Base-by-base conservation (phyloP, 1,140 invertebrate species). In the Cephus cinctus region DNA sequence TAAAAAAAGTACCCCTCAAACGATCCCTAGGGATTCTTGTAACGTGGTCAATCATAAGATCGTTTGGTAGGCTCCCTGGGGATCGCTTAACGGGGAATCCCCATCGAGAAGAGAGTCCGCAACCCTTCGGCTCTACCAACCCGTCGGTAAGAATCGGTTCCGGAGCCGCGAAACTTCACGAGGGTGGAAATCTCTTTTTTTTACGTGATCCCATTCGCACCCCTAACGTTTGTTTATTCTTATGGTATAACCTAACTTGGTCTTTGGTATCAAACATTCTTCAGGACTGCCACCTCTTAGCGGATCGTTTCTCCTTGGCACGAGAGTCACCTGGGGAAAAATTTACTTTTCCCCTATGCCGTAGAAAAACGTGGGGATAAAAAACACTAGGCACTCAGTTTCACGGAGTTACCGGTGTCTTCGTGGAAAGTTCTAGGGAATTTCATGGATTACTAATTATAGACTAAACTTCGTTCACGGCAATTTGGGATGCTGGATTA, bases 41-140 rank as follows among this genome's bases (percentile, higher is more conserved):
- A 73, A 73, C 69, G 57, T 65, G 73, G 73, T 75, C 73, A 74
- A 76, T 76, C 73, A 76, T 76, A 75, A 74, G 67, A 76, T 76
- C 71, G 62, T 74, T 74, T 54, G 6, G 25, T 27, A n/a, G 47
- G 49, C 57, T 66, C 73, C 63, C 70, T 36, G 42, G 69, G 69
- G 73, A 73, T 64, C 72, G 59, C 65, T 76, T 73, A 71, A 54
- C 38, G 34, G 12, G 25, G 30, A 32, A 23, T 48, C 36, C 46
- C 46, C 38, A 35, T 32, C 40, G 40, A n/a, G 25, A 8, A 27
- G 6, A n/a, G 25, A 27, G n/a, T 27, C 34, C 47, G 41, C 51
- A 27, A 50, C 35, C 54, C 53, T 54, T 49, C 39, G 51, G 55
- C 63, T 56, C 65, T 59, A 50, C 51, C 52, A 50, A 54, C 52